Conservation (phyloP, 2,113 vertebrate genomes). For the Gymnogyps californianus region DNA sequence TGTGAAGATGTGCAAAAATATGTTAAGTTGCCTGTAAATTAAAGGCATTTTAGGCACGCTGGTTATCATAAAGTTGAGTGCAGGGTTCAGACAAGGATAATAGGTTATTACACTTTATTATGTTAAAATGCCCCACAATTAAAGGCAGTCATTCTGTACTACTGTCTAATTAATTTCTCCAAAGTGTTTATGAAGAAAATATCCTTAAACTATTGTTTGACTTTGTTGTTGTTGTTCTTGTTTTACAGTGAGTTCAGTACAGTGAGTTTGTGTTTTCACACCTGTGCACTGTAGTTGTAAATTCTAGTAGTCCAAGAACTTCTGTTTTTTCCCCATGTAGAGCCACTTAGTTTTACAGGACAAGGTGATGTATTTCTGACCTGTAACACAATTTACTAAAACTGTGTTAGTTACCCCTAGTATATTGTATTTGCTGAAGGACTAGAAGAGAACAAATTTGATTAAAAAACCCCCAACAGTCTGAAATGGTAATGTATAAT, state of each 20-base stretch:
- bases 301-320: neutral
- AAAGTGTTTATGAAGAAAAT: neutral
- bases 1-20: neutral
- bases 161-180: neutral
- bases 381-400: conserved; percentile 58
- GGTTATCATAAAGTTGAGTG: neutral
- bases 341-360: conserved; percentile 36
- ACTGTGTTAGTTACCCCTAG: conserved; percentile 47
- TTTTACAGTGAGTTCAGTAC: neutral
- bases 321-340: neutral
- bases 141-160: neutral
- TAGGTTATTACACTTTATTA: neutral
- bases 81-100: neutral
- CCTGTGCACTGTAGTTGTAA: neutral
- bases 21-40: neutral
- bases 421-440: conserved; percentile 44
- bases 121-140: neutral
- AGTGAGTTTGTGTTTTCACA: neutral
- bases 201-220: neutral
- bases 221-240: neutral
- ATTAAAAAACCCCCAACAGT: neutral
- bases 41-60: neutral
- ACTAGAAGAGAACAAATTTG: conserved; percentile 50
- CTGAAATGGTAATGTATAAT: conserved; percentile 43
- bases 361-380: conserved; percentile 48